These are phyloP conservation scores for Epistrophe grossulariae DNA, from an alignment of 2,888 invertebrate genomes.

Conservation along the genomic window DNA sequence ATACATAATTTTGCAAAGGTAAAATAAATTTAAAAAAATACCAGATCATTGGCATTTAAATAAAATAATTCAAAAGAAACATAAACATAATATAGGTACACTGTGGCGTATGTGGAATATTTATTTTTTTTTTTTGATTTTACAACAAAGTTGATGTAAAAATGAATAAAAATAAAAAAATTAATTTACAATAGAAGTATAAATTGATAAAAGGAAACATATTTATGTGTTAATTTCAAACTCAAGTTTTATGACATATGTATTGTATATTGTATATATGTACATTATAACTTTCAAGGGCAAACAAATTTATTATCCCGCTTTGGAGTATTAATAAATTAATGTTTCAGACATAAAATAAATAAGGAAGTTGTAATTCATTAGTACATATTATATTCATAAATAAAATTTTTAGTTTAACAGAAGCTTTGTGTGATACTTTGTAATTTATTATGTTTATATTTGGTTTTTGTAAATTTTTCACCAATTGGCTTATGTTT, in stretches of 20 bases:
- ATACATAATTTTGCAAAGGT: neutral
- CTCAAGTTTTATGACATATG: neutral
- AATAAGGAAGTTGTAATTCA: neutral
- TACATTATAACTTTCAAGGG: neutral
- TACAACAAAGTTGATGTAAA: neutral
- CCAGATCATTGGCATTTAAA: neutral
- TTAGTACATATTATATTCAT: neutral
- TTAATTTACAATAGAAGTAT: neutral
- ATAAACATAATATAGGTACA: neutral
- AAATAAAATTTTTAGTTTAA: neutral
- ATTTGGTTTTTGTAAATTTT: too few species aligned
- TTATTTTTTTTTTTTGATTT: neutral
- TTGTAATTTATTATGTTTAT: too few species aligned
- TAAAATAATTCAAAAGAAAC: neutral
- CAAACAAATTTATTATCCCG: neutral
- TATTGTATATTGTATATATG: too few species aligned
- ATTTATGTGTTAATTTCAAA: neutral
- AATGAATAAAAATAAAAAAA: neutral
- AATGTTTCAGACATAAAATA: neutral
- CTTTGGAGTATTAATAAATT: neutral
- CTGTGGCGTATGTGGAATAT: conserved; percentile 12
- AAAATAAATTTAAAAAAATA: neutral
- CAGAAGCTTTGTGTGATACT: too few species aligned
- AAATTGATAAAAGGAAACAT: neutral
- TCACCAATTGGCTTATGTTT: too few species aligned